Evolutionary conservation across 92 coral and sea anemone genomes (phyloP).

Genomic region (Heteractis magnifica): DNA sequence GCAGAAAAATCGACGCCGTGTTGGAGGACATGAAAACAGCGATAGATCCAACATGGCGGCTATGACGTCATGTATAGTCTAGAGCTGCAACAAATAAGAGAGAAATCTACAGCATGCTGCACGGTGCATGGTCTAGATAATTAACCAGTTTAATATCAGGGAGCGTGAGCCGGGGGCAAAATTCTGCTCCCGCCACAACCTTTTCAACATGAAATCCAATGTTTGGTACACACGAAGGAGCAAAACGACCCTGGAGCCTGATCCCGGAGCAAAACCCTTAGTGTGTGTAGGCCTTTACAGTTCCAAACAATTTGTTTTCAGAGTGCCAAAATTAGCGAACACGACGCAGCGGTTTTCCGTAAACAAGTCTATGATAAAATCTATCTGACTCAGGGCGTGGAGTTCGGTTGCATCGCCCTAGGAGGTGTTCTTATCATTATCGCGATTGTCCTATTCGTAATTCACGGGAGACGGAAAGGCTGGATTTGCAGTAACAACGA

Average conservation of each 20-base stretch:
- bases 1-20: background rate
- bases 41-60: background rate
- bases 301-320: constrained; percentile 11
- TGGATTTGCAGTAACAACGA: background rate
- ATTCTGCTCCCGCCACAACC: too few species aligned
- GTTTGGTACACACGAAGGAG: too few species aligned
- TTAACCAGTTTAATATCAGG: too few species aligned
- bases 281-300: too few species aligned
- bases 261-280: too few species aligned
- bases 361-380: constrained; percentile 69
- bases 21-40: background rate
- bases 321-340: constrained; percentile 74
- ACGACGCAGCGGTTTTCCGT: constrained; percentile 78
- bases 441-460: constrained; percentile 29
- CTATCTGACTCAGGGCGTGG: constrained; percentile 41
- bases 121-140: too few species aligned
- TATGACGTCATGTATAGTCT: background rate
- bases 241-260: too few species aligned
- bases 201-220: too few species aligned
- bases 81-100: too few species aligned
- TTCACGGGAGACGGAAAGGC: background rate
- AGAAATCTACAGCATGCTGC: too few species aligned
- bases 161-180: too few species aligned
- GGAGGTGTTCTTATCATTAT: constrained; percentile 54
- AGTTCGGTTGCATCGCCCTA: constrained; percentile 56